These are phyloP conservation scores for Elephantulus edwardii DNA, from an alignment of 2,113 vertebrate genomes.

Conservation along the genomic window DNA sequence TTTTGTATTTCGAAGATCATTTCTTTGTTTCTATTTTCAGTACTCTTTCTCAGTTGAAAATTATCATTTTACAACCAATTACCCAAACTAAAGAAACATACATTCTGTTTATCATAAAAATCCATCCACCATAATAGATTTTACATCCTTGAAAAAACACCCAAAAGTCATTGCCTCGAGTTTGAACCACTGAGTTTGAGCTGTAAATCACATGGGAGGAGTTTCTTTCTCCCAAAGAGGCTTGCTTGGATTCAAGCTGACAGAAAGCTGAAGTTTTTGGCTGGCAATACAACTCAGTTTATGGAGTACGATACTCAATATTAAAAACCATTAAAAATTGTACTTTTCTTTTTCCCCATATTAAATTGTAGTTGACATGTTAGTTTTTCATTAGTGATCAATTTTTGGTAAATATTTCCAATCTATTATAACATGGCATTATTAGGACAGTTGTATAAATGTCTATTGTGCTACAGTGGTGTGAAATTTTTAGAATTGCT, in stretches of 20 bases:
- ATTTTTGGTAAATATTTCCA: constrained; percentile 10
- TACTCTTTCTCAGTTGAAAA: neutral
- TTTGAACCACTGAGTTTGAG: no score
- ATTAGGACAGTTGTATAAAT: neutral
- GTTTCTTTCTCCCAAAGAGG: no score
- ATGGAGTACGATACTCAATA: no score
- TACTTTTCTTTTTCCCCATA: no score
- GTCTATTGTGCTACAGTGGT: neutral
- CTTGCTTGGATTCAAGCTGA: no score
- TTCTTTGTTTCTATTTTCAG: constrained; percentile 4
- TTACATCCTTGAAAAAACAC: constrained; percentile 2
- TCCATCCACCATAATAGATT: neutral
- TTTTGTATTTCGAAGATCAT: neutral
- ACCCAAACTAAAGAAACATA: neutral
- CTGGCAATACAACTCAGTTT: no score
- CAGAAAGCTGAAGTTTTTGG: no score
- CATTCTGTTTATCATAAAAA: neutral
- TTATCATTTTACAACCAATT: neutral
- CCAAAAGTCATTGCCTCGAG: no score
- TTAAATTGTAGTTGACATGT: neutral
- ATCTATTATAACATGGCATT: neutral
- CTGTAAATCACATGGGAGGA: no score
- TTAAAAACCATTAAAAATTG: no score
- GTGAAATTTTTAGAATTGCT: neutral
- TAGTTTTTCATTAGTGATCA: neutral